Evolutionary conservation across 92 coral and sea anemone genomes (phyloP).

Genomic region (Umimayanthus chanpuru): DNA sequence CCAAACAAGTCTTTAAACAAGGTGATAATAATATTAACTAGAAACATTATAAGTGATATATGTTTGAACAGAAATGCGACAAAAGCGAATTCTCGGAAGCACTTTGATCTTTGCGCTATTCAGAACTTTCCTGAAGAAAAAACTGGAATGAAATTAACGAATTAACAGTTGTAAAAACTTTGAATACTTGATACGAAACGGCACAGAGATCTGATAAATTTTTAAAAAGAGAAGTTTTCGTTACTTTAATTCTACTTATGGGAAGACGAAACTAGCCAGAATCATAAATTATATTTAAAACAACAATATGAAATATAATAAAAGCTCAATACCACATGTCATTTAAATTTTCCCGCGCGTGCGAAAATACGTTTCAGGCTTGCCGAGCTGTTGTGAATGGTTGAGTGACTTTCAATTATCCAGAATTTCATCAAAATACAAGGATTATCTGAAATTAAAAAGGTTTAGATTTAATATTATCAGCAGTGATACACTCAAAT

Average conservation of each 20-base stretch:
- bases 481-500: no score
- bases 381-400: no score
- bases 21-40: neutral
- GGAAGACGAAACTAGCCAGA: neutral
- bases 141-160: neutral
- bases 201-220: neutral
- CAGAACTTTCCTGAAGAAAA: neutral
- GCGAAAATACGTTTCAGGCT: no score
- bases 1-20: neutral
- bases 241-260: neutral
- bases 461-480: no score
- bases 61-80: neutral
- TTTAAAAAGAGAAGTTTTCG: no score
- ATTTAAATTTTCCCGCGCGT: neutral
- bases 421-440: no score
- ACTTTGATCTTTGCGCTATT: neutral
- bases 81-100: neutral
- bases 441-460: no score
- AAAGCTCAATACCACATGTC: neutral
- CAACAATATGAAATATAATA: neutral
- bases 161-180: neutral
- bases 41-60: neutral
- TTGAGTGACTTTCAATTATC: no score
- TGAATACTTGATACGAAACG: no score
- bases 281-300: neutral